Percentiles rank a stretch among this genome's conserved stretches.
Evolutionary conservation across 1,140 invertebrate genomes (phyloP).

Genomic region (Thaumatotibia leucotreta): DNA sequence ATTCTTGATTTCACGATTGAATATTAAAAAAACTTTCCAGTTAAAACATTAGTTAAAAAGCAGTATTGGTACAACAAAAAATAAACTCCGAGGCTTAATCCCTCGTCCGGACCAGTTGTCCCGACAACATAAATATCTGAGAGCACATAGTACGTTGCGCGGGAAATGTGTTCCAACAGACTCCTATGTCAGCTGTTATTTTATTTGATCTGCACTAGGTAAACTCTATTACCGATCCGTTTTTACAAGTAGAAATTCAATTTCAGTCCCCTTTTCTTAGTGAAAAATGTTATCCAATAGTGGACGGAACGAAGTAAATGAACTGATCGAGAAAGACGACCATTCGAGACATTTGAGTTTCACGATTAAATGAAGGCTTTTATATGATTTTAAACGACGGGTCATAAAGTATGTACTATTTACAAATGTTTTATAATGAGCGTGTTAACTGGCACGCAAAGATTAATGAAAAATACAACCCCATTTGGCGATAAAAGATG

Average conservation of each 20-base stretch:
- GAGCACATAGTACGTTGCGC: slow-evolving; percentile 17
- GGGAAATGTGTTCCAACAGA: slow-evolving; percentile 31
- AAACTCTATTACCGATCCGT: slow-evolving; percentile 69
- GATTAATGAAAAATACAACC: slow-evolving; percentile 68
- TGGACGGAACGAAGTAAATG: slow-evolving; percentile 41
- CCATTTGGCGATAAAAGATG: slow-evolving; percentile 64
- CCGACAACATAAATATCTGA: slow-evolving; percentile 16
- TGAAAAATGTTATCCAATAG: slow-evolving; percentile 58
- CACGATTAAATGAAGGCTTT: neutral
- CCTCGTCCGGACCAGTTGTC: slow-evolving; percentile 6
- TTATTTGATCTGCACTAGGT: slow-evolving; percentile 64
- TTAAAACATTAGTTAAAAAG: neutral
- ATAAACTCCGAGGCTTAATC: neutral
- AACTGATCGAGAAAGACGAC: slow-evolving; percentile 14
- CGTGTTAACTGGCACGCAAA: slow-evolving; percentile 17
- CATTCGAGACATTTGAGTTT: neutral
- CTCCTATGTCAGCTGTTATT: slow-evolving; percentile 49
- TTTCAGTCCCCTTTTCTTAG: slow-evolving; percentile 57
- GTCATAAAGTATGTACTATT: neutral
- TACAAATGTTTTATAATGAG: slow-evolving; percentile 37
- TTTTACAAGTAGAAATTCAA: slow-evolving; percentile 72
- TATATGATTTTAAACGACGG: neutral
- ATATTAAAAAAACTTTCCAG: neutral
- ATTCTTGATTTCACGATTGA: neutral
- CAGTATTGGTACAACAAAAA: neutral